Percentiles rank a stretch among this genome's conserved stretches.
Evolutionary conservation across 2,113 vertebrate genomes (phyloP).

Genomic region (Gila orcuttii): DNA sequence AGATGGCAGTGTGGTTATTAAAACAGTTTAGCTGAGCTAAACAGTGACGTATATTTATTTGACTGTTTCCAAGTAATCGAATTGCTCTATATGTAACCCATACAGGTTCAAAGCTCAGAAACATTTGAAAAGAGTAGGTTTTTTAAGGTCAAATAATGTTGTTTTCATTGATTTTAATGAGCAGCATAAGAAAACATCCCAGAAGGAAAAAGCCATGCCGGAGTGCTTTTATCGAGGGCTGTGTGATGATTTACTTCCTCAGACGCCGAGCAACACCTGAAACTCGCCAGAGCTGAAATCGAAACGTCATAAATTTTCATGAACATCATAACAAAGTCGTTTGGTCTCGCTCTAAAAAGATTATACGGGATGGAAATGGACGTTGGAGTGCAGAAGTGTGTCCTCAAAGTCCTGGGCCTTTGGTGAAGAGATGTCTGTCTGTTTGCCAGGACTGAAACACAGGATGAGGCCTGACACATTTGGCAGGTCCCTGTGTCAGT

Average conservation of each 20-base stretch:
- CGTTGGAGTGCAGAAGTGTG: slow-evolving; percentile 18
- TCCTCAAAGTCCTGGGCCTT: slow-evolving; percentile 13
- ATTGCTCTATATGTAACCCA: slow-evolving; percentile 7
- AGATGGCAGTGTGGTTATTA: slow-evolving; percentile 72
- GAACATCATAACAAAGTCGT: slow-evolving; percentile 34
- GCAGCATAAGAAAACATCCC: not conserved
- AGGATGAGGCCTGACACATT: not conserved
- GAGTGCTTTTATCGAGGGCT: not conserved
- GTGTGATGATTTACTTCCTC: slow-evolving; percentile 18
- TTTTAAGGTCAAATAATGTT: not conserved
- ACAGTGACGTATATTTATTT: not conserved
- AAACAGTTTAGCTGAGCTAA: not conserved
- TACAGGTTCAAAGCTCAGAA: not conserved
- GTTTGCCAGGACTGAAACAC: not conserved
- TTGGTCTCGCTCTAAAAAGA: slow-evolving; percentile 8
- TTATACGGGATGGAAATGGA: not conserved
- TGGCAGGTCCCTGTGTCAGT: not conserved
- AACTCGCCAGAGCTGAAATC: slow-evolving; percentile 15
- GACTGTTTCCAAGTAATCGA: not conserved
- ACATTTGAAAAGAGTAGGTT: not conserved
- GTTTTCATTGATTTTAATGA: slow-evolving; percentile 14
- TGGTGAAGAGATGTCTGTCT: not conserved
- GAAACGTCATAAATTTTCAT: slow-evolving; percentile 26
- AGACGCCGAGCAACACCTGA: slow-evolving; percentile 19
- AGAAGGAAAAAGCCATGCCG: not conserved